phyloP scores from a whole-genome alignment of 2,888 invertebrate genomes.

The Aelia acuminata region DNA sequence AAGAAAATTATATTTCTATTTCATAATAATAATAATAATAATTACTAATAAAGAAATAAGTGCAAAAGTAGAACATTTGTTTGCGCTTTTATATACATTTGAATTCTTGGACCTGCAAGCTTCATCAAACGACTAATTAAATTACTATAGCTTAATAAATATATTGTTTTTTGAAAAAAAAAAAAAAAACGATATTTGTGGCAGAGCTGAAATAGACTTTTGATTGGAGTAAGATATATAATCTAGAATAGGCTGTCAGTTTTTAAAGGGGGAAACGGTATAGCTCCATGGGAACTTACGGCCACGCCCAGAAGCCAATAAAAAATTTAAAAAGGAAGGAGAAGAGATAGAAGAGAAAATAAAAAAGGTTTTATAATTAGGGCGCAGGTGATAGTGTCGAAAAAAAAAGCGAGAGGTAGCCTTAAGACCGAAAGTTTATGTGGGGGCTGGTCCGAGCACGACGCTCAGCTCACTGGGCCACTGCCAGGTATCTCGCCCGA shows the following conservation, averaged over 20 bases:
- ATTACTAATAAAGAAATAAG: too few relatives aligned
- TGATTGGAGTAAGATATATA: not conserved
- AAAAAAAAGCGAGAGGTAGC: slow-evolving; percentile 52
- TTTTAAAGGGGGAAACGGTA: slow-evolving; percentile 55
- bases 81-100: too few relatives aligned
- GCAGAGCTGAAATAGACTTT: not conserved
- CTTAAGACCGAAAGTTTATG: slow-evolving; percentile 53
- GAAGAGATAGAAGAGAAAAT: slow-evolving; percentile 42
- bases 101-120: too few relatives aligned
- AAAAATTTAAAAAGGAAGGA: slow-evolving; percentile 45
- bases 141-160: too few relatives aligned
- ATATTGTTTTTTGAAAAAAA: too few relatives aligned
- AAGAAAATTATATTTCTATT: too few relatives aligned
- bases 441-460: slow-evolving; percentile 52
- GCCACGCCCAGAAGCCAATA: slow-evolving; percentile 53
- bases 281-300: slow-evolving; percentile 44
- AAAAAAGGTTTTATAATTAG: slow-evolving; percentile 56
- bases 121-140: too few relatives aligned
- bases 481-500: slow-evolving; percentile 49
- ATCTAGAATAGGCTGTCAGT: not conserved
- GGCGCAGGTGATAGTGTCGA: slow-evolving; percentile 54
- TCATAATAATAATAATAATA: too few relatives aligned
- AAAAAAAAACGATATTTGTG: not conserved
- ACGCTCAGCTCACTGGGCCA: not conserved
- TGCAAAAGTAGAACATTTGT: too few relatives aligned